phyloP scores from a whole-genome alignment of 2,797 vertebrate genomes.

The Buphagus erythrorhynchus region DNA sequence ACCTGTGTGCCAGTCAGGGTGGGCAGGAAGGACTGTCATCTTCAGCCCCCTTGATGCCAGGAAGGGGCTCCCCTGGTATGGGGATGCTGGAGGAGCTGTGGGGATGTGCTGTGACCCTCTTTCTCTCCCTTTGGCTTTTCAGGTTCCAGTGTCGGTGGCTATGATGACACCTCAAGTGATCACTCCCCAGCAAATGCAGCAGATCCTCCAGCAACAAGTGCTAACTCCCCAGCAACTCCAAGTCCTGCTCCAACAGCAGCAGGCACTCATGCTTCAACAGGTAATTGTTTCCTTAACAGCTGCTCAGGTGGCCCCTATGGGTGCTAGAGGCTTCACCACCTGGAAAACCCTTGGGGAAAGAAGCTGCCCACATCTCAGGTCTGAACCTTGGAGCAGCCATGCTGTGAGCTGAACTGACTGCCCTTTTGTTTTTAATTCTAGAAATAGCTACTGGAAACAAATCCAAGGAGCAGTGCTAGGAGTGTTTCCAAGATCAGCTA shows the following conservation, averaged over 20 bases:
- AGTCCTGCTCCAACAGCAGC: conserved; percentile 98
- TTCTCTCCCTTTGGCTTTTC: conserved; percentile 25
- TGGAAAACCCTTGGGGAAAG: not conserved
- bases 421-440: conserved; percentile 42
- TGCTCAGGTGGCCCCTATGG: rapidly evolving
- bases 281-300: conserved; percentile 75
- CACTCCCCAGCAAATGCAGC: conserved; percentile 99
- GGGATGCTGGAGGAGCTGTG: not conserved
- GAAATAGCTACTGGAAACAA: conserved; percentile 52
- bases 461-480: conserved; percentile 16
- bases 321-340: not conserved
- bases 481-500: conserved; percentile 31
- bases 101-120: not conserved
- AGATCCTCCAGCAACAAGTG: conserved; percentile 99
- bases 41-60: too few relatives aligned
- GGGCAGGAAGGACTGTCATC: not conserved
- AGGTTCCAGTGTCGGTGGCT: conserved; percentile 99
- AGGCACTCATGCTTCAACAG: conserved; percentile 99
- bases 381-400: not conserved
- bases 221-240: conserved; percentile 99
- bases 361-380: not conserved
- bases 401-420: not conserved
- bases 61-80: rapidly evolving
- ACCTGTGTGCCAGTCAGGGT: not conserved
- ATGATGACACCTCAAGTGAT: conserved; percentile 99